phyloP scores from a whole-genome alignment of 2,797 vertebrate genomes.

The Malacoraja senta region DNA sequence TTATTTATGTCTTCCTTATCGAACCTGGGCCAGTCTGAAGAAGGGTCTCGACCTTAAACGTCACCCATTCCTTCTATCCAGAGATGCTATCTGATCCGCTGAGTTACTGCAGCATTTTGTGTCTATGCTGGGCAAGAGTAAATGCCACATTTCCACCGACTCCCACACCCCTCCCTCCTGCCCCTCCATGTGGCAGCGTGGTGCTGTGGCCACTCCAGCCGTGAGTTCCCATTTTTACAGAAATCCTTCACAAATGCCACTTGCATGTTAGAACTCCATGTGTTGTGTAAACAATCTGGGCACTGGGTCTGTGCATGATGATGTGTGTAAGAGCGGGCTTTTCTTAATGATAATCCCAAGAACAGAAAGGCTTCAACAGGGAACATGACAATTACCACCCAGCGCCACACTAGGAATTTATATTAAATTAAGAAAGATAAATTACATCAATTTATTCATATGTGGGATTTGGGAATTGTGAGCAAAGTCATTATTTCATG shows the following conservation, averaged over 20 bases:
- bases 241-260: background rate
- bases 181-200: too few relatives aligned
- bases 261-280: background rate
- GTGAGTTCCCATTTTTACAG: background rate
- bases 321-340: background rate
- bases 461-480: too few relatives aligned
- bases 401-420: background rate
- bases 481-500: too few relatives aligned
- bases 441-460: background rate
- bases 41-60: too few relatives aligned
- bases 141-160: background rate
- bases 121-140: background rate
- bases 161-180: too few relatives aligned
- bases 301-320: background rate
- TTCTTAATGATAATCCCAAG: background rate
- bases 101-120: too few relatives aligned
- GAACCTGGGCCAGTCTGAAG: too few relatives aligned
- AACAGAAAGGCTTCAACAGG: conserved; percentile 5
- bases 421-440: background rate
- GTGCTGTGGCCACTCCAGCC: background rate
- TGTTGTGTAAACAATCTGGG: background rate
- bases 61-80: too few relatives aligned
- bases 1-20: too few relatives aligned
- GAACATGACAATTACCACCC: background rate
- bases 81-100: too few relatives aligned